Base-by-base conservation (phyloP, 1,140 invertebrate species). In the Eriocheir sinensis region DNA sequence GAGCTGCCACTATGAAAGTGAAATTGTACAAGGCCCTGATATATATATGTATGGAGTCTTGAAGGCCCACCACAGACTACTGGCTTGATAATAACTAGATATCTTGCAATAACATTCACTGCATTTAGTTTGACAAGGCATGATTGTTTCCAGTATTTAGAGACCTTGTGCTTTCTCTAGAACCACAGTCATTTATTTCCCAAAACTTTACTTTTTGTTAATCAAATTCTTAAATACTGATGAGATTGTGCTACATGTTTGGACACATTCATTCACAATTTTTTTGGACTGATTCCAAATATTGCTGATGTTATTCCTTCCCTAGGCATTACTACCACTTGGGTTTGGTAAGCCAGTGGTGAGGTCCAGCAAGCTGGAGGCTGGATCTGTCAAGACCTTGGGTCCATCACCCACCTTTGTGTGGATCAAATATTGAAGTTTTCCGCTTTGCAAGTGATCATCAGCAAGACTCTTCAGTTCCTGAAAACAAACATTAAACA, bases 391-490 rank as follows among this genome's bases (percentile, higher is more conserved):
- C 6, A 93, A 44, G 9, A 93, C 32, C n/a, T 41, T n/a, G 4
- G 91, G 91, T 21, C 91, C 91, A 60, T 93, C 91, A 83, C 91
- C 91, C 30, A 93, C 81, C 30, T 86, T 93, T 44, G 91, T 93
- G 81, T 93, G 91, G 30, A 93, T 93, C 40, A 93, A 36, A 83
- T 93, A 93, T 21, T 86, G 83, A 36, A 93, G 81, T 36, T 38
- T 81, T 40, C 91, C 91, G 27, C 81, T 32, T 34, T 93, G 38
- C 27, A 34, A 12, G 21, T 80, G 41, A 34, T 86, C 91, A 8
- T 53, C 81, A n/a, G n/a, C 81, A 44, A 93, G 27, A 44, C 38
- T 41, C 30, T 27, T 93, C 81, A 93, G 30, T 12, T 93, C 91
- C 91, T 93, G 81, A 48, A 72, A 90, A 85, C 36, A 34, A 53